A percentile compares a stretch with the other conserved stretches of the same genome.
These are phyloP conservation scores for Rhagophthalmus giganteus DNA, from an alignment of 2,888 invertebrate genomes.

Conservation along the genomic window DNA sequence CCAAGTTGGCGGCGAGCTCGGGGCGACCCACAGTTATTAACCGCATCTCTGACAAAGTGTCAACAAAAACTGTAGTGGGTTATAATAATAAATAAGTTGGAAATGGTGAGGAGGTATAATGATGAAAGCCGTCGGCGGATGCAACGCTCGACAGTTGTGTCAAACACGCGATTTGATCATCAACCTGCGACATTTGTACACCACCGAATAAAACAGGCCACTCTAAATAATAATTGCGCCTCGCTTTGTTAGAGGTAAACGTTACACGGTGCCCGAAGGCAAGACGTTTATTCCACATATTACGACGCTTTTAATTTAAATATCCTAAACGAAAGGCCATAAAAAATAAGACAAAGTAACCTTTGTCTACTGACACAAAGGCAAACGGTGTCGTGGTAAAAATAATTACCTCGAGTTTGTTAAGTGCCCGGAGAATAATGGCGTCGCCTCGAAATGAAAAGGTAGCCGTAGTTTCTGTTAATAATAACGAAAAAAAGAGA, in stretches of 20 bases:
- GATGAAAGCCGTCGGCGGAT: conserved; percentile 37
- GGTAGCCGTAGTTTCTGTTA: too few relatives aligned
- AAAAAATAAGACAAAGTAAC: not conserved
- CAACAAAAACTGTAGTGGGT: conserved; percentile 26
- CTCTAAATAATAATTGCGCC: conserved; percentile 20
- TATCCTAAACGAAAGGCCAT: conserved; percentile 6
- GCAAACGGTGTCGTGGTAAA: too few relatives aligned
- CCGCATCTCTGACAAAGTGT: conserved; percentile 24
- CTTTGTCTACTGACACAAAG: conserved; percentile 6
- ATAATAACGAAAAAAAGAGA: too few relatives aligned
- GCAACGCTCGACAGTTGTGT: conserved; percentile 36
- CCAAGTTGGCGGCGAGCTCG: conserved; percentile 13
- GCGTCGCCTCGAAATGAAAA: too few relatives aligned
- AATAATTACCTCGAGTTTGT: too few relatives aligned
- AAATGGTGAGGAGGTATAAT: conserved; percentile 35
- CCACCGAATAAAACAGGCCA: conserved; percentile 22
- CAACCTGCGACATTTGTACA: conserved; percentile 37
- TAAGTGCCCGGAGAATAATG: too few relatives aligned
- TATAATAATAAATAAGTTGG: conserved; percentile 29
- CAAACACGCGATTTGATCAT: conserved; percentile 44
- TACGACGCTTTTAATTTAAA: conserved; percentile 27
- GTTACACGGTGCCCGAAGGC: conserved; percentile 10
- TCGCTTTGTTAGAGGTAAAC: conserved; percentile 26
- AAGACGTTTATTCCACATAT: conserved; percentile 24
- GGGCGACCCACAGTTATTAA: conserved; percentile 19